Base-by-base conservation (phyloP, 2,113 vertebrate genomes). In the Haplotaxodon microlepis region DNA sequence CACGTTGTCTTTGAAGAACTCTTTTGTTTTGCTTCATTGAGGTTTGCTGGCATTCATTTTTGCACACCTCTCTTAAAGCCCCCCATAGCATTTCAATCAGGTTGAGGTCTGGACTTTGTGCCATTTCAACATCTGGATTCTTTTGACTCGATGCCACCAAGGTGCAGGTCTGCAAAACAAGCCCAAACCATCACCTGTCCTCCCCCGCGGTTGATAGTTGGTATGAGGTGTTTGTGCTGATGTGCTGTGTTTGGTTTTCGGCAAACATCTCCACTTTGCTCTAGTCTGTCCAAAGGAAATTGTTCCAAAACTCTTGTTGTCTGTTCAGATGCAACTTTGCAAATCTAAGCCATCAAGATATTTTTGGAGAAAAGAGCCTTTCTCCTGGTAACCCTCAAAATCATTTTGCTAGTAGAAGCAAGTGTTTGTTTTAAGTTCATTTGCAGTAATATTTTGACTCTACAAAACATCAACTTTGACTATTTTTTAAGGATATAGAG, bases 191-290 rank as follows among this genome's bases (percentile, higher is more conserved):
- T 63, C 61, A 66, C 0, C 31, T 7, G 5, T 66, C 61, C 31
- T 66, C 10, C 61, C 0, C 31, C 3, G 0, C 1, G 1, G 31
- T n/a, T 66, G 61, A 36, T 66, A 66, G 6, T n/a, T 66, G 61
- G 0, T n/a, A 12, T 2, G 10, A 36, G 61, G 61, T 66, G 31
- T 66, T 66, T 66, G 61, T 12, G 31, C 31, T 36, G 31, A 1
- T 63, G 59, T 63, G 59, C 59, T 36, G 59, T 63, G 9, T 63
- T 63, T 36, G 17, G 59, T 36, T 63, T 63, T 63, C 1, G 0
- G 59, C 59, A 36, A 63, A 63, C 61, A 66, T 66, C 6, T 66
- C 61, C 17, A 66, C 61, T 66, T 66, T 66, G 17, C 6, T 3
- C 19, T 1, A 66, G 61, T 66, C 19, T 13, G 34, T 66, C 34